Evolutionary conservation across 1,140 invertebrate species (phyloP).

Genomic region (Oryctes rhinoceros): DNA sequence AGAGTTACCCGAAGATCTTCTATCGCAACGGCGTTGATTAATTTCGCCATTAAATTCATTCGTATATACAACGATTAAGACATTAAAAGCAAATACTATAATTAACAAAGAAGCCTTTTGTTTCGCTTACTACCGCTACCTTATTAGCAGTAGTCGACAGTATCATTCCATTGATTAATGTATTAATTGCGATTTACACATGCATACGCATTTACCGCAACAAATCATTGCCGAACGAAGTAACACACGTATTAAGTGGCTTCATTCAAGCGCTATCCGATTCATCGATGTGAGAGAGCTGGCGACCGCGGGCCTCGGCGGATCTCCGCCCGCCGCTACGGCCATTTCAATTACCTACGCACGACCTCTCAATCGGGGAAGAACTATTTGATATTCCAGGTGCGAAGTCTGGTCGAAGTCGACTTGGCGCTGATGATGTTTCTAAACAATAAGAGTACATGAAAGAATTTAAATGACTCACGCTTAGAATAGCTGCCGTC

Average conservation of each 20-base stretch:
- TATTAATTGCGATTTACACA: not conserved
- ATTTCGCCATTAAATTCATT: too few relatives aligned
- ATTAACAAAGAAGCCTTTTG: too few relatives aligned
- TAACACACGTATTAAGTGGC: not conserved
- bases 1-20: too few relatives aligned
- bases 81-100: too few relatives aligned
- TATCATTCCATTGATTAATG: not conserved
- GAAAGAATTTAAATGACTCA: slow-evolving; percentile 33
- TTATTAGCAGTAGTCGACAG: not conserved
- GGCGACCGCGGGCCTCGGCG: slow-evolving; percentile 4
- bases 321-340: not conserved
- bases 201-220: not conserved
- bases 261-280: not conserved
- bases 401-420: slow-evolving; percentile 1
- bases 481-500: not conserved
- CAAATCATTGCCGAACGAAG: not conserved
- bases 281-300: not conserved
- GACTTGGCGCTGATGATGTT: slow-evolving; percentile 29
- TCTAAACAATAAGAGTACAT: slow-evolving; percentile 33
- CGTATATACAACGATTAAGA: too few relatives aligned
- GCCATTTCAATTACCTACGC: not conserved
- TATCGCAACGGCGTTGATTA: too few relatives aligned
- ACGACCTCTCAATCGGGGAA: not conserved
- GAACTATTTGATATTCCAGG: not conserved
- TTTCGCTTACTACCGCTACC: too few relatives aligned